Base-by-base conservation (phyloP, 2,888 invertebrate genomes). In the Heliconius sara region DNA sequence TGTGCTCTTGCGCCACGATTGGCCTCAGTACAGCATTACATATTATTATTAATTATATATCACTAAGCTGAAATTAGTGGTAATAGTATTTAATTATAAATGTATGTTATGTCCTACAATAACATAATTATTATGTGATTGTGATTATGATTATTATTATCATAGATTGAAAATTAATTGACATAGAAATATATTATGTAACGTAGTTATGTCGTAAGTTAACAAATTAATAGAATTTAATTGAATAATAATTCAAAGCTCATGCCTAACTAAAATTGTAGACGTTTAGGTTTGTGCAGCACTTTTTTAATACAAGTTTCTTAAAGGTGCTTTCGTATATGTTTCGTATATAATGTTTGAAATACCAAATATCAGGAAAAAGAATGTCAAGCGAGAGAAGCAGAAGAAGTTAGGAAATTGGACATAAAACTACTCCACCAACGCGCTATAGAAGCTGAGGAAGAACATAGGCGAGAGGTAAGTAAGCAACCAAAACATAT, bases 371-470 rank as follows among this genome's bases (percentile, higher is more conserved):
- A 63, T 67, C 84, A 96, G 92, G 96, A 96, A 86, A 95, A 96
- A 83, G 93, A 95, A 84, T 95, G 95, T 80, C 94, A 96, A 86
- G 96, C 96, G 63, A 92, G 96, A 87, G 96, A 95, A 84, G 94
- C 93, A 0, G 92, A 96, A 88, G 96, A 96, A 86, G 95, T 96
- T 79, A 91, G 96, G 75, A 92, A 96, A 85, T 88, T 96, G 83
- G 96, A 96, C 86, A 95, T 96, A 88, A 96, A 96, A 82, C 92
- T 96, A 52, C 91, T 96, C 30, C 96, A 96, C 82, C 96, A 96
- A 87, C 91, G 96, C 76, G 96, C 96, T 72, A 96, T 96, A 63
- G 96, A 96, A 87, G 96, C 96, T 39, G 95, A 96, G 78, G 94
- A 93, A 57, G 94, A 95, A 83, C 92, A 93, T 76, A 96, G 96